Conservation (phyloP, 2,113 vertebrate genomes). For the Antechinus stuartii region DNA sequence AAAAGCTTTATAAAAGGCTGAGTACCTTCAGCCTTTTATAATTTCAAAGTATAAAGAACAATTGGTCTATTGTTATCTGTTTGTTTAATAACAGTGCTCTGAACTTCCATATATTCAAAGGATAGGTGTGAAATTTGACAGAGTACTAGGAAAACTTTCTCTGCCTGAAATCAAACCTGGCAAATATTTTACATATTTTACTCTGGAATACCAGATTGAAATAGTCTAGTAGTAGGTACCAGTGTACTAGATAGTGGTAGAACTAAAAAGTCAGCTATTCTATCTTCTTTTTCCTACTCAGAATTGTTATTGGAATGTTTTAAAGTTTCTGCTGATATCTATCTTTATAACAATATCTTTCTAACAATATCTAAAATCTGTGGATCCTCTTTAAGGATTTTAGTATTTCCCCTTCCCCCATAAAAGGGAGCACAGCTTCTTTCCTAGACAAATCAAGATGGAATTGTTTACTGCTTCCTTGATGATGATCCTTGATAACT, state of each 20-base stretch:
- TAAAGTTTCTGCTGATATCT: neutral
- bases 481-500: slow-evolving; percentile 63
- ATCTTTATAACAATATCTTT: slow-evolving; percentile 47
- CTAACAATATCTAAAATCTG: slow-evolving; percentile 47
- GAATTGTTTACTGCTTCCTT: slow-evolving; percentile 72
- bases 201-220: neutral
- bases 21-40: neutral
- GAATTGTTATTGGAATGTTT: neutral
- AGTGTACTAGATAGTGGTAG: no score
- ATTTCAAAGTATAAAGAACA: neutral
- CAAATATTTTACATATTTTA: neutral
- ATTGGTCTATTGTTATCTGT: neutral
- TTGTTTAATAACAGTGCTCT: neutral
- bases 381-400: slow-evolving; percentile 35
- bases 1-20: neutral
- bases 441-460: slow-evolving; percentile 75
- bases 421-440: slow-evolving; percentile 55
- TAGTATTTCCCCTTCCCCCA: slow-evolving; percentile 53
- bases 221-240: no score
- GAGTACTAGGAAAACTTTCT: neutral
- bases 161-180: neutral
- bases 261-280: neutral
- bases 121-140: neutral
- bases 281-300: neutral
- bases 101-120: neutral